Base-by-base conservation (phyloP, 2,888 invertebrate genomes). In the Erebia palarica region DNA sequence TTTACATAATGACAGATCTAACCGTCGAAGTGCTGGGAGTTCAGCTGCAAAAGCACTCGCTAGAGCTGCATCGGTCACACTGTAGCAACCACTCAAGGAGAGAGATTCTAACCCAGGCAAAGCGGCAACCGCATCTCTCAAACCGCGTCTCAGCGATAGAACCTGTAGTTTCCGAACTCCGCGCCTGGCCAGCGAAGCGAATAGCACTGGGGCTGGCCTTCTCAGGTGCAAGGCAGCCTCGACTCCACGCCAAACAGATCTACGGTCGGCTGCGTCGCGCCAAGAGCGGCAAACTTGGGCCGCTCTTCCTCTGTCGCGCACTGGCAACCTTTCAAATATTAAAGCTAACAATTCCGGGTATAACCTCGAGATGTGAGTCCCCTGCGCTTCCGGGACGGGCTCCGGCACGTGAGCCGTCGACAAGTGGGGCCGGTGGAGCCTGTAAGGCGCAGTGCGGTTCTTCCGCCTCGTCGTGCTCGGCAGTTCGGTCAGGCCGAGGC, bases 201-300 rank as follows among this genome's bases (percentile, higher is more conserved):
- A 98, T 71, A 99, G 94, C 78, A 96, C 96, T 14, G 97, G 96
- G 75, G 97, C 96, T 75, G 97, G 96, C 78, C 96, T 94, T 75
- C 97, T 94, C 65, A 99, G 94, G 86, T 99, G 98, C 75, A 99
- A 90, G 79, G 97, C 96, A 0, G 98, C 98, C 85, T 98, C 98
- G 49, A 98, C 98, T 68, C 98, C 98, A 78, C 97, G 95, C 99
- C 99, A 99, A 21, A 99, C 98, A 57, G 97, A 97, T 80, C 97
- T 96, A 80, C 97, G 96, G 89, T 98, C 98, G 47, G 97, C 97
- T 61, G 98, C 98, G 84, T 98, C 98, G 73, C 98, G 94, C 98
- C 98, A 99, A 72, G 96, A 94, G 70, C 95, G 94, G 87, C 97
- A 97, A 75, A 98, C 98, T 90, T 98, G 98, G 3, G 98, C 97